Base-by-base conservation (phyloP, 2,113 vertebrate species). In the Channa argus region DNA sequence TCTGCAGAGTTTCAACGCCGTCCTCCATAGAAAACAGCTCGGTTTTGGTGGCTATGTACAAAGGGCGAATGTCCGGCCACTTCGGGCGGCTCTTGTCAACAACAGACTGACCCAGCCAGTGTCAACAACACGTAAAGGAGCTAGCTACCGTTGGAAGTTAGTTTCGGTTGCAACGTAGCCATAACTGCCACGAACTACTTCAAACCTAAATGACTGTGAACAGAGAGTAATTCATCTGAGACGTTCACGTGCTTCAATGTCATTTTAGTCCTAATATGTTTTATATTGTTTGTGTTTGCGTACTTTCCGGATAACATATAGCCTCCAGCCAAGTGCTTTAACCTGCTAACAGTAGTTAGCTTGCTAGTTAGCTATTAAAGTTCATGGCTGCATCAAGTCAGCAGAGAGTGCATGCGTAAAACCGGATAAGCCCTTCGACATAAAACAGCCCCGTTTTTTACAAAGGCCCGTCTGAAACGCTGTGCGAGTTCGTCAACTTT, bases 341-440 rank as follows among this genome's bases (percentile, higher is more conserved):
- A 85, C 64, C 60, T 41, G 86, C 82, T 84, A 88, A 49, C 66
- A 50, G 15, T 60, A 61, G 71, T 73, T 85, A 84, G 84, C 80
- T 67, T 49, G 78, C 79, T 84, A 79, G 80, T 84, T 84, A 80
- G 81, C 88, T 49, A 79, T 78, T 74, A 83, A 89, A 90, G 77
- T 88, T 89, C 80, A 54, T 61, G 37, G 11, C 13, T 53, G 2
- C 5, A 12, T 73, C 38, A 86, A 89, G 60, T 52, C 13, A 5
- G 2, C 1, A 11, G 1, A 10, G 3, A 2, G 24, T 45, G 45
- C 1, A 6, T 5, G 2, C n/a, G 8, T 0, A 7, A 9, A 0
- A 60, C 34, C 24, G 13, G 36, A 53, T n/a, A 6, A 2, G 0
- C 0, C 6, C 13, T 65, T 73, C 66, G 71, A 78, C 80, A 60